Evolutionary conservation across 2,797 vertebrate species (phyloP).

Genomic region (Manis javanica): DNA sequence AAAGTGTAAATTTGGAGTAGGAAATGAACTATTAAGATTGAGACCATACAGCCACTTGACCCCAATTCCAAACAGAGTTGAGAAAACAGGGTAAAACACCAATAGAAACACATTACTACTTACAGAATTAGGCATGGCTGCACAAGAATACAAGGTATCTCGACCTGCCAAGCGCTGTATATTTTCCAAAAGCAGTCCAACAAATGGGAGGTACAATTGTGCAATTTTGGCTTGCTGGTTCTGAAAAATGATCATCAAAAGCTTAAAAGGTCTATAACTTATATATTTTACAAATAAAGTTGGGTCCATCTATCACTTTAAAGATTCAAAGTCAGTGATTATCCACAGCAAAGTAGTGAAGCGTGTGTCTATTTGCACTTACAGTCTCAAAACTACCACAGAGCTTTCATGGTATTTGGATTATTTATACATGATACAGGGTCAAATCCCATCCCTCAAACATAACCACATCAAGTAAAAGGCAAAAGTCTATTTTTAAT

Average conservation of each 20-base stretch:
- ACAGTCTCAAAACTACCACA: not conserved
- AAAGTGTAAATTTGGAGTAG: not conserved
- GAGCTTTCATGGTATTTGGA: slow-evolving; percentile 22
- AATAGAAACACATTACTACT: slow-evolving; percentile 78
- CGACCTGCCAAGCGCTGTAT: slow-evolving; percentile 90
- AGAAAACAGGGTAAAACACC: slow-evolving; percentile 21
- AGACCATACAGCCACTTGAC: not conserved
- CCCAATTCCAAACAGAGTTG: not conserved
- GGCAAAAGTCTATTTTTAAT: not conserved
- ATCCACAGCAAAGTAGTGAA: not conserved
- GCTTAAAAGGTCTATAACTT: not conserved
- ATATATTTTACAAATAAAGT: not conserved
- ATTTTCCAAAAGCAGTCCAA: slow-evolving; percentile 95
- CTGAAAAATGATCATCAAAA: slow-evolving; percentile 85
- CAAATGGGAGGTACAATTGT: slow-evolving; percentile 94
- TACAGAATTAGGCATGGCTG: slow-evolving; percentile 84
- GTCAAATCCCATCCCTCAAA: slow-evolving; percentile 25
- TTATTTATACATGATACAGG: not conserved
- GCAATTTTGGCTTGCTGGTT: slow-evolving; percentile 97
- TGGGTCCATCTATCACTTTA: not conserved
- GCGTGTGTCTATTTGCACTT: not conserved
- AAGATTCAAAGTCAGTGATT: slow-evolving; percentile 5
- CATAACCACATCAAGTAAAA: slow-evolving; percentile 21
- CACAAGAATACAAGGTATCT: slow-evolving; percentile 82
- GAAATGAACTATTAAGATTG: not conserved